Evolutionary conservation across 2,797 vertebrate species (phyloP).

Genomic region (Poliocrania exsul): DNA sequence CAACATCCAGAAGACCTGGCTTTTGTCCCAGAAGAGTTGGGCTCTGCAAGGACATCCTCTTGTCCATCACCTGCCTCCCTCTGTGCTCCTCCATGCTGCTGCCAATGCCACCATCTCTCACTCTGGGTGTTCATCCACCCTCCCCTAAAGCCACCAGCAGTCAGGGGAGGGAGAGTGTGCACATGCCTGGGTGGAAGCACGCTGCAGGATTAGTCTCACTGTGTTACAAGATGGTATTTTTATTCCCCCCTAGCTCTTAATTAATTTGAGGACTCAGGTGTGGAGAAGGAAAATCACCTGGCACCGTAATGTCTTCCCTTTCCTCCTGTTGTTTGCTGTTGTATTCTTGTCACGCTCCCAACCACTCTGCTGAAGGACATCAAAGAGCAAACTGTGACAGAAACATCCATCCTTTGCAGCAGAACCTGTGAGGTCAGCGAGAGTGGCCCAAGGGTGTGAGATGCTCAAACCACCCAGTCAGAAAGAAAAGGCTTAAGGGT

Average conservation of each 20-base stretch:
- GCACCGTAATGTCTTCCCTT: not conserved
- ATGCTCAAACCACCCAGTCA: not conserved
- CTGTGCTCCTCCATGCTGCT: not conserved
- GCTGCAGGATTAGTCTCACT: not conserved
- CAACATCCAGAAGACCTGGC: accelerated
- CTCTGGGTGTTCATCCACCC: not conserved
- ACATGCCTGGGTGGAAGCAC: not conserved
- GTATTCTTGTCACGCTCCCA: not conserved
- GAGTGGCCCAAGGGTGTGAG: not conserved
- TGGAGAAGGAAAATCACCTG: accelerated
- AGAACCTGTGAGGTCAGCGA: not conserved
- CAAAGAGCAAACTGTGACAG: not conserved
- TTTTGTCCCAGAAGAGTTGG: not conserved
- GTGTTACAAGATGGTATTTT: not conserved
- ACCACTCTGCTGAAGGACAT: not conserved
- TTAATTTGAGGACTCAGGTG: not conserved
- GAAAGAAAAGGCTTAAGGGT: not conserved
- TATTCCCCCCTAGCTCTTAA: not conserved
- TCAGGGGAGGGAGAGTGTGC: not conserved
- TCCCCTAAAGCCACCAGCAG: not conserved
- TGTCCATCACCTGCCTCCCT: not conserved
- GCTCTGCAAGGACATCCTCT: not conserved
- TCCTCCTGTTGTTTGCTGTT: not conserved
- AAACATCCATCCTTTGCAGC: not conserved
- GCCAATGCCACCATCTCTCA: accelerated